Evolutionary conservation across 1,140 invertebrate genomes (phyloP), one percentile per base, ranked within the genome.

Genomic region (Atopsyche davidsoni): DNA sequence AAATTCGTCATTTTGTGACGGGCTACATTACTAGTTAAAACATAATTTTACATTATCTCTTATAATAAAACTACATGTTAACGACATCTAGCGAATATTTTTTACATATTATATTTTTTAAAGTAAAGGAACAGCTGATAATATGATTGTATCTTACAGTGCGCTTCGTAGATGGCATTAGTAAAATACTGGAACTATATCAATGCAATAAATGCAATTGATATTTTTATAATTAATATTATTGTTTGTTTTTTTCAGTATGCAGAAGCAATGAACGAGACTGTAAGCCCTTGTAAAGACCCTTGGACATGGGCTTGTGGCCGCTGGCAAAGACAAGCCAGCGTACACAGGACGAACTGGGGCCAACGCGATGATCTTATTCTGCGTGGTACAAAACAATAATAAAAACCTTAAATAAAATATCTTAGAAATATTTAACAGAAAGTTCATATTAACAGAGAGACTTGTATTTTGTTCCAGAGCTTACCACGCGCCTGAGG

Each of bases 401-500:
- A n/a, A n/a, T n/a, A n/a, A n/a, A n/a, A n/a, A n/a, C 24, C 24
- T 7, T 7, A 28, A 28, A 28, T 28, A 28, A 28, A n/a, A n/a
- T 28, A 28, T 28, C 24, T 28, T 28, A 7, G 6, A n/a, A 28
- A 28, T 28, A 17, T 39, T 21, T 34, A 34, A 34, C 32, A 17
- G 32, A 13, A 13, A 13, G 17, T 34, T 34, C 17, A 34, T 7
- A 14, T 34, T 34, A 34, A 14, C 17, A 34, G 14, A 34, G 32
- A 34, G 13, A 34, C 17, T n/a, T 35, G n/a, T 52, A 21, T 44
- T 42, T 49, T 2, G 51, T 60, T 61, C 7, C 58, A 67, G 66
- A 67, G 41, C 41, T 57, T 16, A 44, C 62, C 11, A n/a, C n/a
- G n/a, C 52, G 64, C 24, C 46, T 66, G 13, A 60, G 61, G 11